Percentiles rank a stretch among this genome's conserved stretches.
Evolutionary conservation across 2,113 vertebrate species (phyloP).

Genomic region (Glaucidium brasilianum): DNA sequence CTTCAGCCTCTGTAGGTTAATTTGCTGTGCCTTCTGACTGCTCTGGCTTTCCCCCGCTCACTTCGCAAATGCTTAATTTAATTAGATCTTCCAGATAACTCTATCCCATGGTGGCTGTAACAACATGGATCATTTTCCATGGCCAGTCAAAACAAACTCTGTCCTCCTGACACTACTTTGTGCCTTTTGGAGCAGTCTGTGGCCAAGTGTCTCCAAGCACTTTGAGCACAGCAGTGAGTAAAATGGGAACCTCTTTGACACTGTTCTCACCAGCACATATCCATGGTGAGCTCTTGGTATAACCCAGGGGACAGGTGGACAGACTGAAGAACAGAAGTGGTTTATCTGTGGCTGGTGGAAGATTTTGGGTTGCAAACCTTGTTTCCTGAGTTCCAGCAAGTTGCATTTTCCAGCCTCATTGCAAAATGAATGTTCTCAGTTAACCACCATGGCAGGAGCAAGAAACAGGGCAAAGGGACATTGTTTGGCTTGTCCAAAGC

Average conservation of each 20-base stretch:
- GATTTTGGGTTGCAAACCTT: not conserved
- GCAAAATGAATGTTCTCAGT: not conserved
- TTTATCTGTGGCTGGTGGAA: not conserved
- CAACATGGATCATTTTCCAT: slow-evolving; percentile 4
- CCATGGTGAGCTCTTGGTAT: accelerated
- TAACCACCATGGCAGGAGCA: accelerated
- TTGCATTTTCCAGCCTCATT: not conserved
- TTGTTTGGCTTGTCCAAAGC: not conserved
- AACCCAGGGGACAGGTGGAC: not conserved
- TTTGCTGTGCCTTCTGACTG: not conserved
- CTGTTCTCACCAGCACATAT: not conserved
- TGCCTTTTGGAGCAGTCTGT: not conserved
- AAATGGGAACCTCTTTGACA: not conserved
- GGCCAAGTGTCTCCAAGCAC: not conserved
- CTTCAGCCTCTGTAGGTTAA: not conserved
- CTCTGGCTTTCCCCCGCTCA: not conserved
- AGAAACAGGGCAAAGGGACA: not conserved
- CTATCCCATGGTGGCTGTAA: not conserved
- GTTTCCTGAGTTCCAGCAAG: not conserved
- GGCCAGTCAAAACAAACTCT: not conserved
- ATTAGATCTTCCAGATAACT: not conserved
- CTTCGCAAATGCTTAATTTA: not conserved
- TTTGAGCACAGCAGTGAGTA: not conserved
- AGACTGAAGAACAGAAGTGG: not conserved
- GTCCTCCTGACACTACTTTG: not conserved